A percentile compares a stretch with the other conserved stretches of the same genome.
Conservation (phyloP, 2,888 invertebrate species). For the Apamea monoglypha region DNA sequence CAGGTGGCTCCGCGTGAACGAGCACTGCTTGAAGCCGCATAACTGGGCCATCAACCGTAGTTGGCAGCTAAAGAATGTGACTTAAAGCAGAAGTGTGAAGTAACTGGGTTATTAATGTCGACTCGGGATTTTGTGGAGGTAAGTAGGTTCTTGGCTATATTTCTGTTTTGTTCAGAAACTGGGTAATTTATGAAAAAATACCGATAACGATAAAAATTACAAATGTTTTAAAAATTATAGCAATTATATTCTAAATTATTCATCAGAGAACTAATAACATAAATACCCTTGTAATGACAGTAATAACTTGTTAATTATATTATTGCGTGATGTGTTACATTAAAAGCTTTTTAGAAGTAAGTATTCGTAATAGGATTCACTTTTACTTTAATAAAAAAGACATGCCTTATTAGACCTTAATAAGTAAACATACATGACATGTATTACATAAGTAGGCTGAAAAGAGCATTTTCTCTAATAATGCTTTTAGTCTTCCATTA, state of each 20-base stretch:
- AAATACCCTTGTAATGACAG: conserved; percentile 65
- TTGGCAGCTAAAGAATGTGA: conserved; percentile 42
- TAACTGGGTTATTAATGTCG: conserved; percentile 52
- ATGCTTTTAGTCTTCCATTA: conserved; percentile 45
- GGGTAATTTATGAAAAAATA: conserved; percentile 13
- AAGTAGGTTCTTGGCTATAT: background rate
- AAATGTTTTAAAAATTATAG: conserved; percentile 24
- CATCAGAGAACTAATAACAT: conserved; percentile 24
- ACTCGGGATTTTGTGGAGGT: background rate
- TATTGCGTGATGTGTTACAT: conserved; percentile 77
- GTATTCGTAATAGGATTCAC: conserved; percentile 46
- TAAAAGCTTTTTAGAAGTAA: conserved; percentile 62
- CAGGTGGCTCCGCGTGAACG: conserved; percentile 27
- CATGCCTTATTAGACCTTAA: conserved; percentile 12
- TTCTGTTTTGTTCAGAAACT: background rate
- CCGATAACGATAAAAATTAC: conserved; percentile 1
- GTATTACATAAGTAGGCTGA: background rate
- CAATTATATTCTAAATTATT: conserved; percentile 32
- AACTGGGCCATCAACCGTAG: conserved; percentile 49
- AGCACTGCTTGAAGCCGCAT: conserved; percentile 45
- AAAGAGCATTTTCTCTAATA: conserved; percentile 5
- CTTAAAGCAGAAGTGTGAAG: conserved; percentile 62
- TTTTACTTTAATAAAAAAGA: conserved; percentile 38
- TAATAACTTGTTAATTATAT: conserved; percentile 76
- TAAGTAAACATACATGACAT: background rate